Conservation (phyloP, 2,888 invertebrate genomes). For the Cheilosia pagana region DNA sequence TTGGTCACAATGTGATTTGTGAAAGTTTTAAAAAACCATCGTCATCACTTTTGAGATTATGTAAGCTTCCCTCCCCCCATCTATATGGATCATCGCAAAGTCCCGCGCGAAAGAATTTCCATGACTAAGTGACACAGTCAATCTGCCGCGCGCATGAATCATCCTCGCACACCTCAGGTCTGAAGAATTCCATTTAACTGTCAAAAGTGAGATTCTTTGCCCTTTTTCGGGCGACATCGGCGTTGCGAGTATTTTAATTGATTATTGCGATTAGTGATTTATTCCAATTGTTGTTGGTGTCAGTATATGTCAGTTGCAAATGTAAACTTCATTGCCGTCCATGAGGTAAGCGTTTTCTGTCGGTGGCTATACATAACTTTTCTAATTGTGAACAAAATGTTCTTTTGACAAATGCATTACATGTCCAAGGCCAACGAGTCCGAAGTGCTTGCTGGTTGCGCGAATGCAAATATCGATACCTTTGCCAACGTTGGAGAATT, state of each 20-base stretch:
- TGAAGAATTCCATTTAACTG: constrained; percentile 55
- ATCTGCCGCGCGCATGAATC: constrained; percentile 28
- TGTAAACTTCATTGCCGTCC: neutral
- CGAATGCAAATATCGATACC: constrained; percentile 32
- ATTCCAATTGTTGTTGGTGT: constrained; percentile 15
- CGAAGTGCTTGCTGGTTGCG: constrained; percentile 28
- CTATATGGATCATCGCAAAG: constrained; percentile 2
- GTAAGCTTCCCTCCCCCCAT: neutral
- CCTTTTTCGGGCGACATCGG: constrained; percentile 11
- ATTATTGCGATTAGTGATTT: constrained; percentile 13
- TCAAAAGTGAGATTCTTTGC: constrained; percentile 47
- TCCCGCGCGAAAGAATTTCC: neutral
- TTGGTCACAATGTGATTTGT: neutral
- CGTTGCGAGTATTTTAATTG: constrained; percentile 22
- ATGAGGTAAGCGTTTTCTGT: neutral
- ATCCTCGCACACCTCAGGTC: constrained; percentile 28
- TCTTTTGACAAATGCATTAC: constrained; percentile 59
- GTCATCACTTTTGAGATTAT: neutral
- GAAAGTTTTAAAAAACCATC: constrained; percentile 12
- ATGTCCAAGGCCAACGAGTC: constrained; percentile 54
- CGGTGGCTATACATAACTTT: neutral
- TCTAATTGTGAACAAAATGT: constrained; percentile 31
- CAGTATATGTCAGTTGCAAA: constrained; percentile 14
- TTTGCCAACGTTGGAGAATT: constrained; percentile 17
- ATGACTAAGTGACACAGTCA: constrained; percentile 11